Conservation (phyloP, 1,140 invertebrate genomes). For the Diachasmimorpha longicaudata region DNA sequence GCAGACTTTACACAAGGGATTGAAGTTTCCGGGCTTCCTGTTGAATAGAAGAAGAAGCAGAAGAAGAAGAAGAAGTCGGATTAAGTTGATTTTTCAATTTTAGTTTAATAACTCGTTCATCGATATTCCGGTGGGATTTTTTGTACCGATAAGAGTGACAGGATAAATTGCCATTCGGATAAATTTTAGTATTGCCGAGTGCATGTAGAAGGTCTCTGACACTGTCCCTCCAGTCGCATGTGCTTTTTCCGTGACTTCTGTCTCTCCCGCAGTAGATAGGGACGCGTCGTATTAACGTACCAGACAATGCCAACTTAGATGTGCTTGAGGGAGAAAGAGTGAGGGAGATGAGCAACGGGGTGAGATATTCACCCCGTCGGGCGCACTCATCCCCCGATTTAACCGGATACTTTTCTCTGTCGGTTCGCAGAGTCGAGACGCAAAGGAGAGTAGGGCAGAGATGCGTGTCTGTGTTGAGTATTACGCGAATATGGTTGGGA, state of each 20-base stretch:
- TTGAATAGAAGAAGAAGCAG: too few species aligned
- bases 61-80: too few species aligned
- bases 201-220: background rate
- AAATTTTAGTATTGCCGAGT: background rate
- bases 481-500: slow-evolving; percentile 24
- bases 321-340: slow-evolving; percentile 4
- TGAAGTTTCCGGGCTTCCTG: too few species aligned
- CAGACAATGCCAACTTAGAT: background rate
- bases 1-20: too few species aligned
- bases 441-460: slow-evolving; percentile 38
- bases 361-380: background rate
- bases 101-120: too few species aligned
- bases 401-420: background rate
- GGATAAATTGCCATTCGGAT: background rate
- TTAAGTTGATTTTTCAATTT: too few species aligned
- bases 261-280: background rate
- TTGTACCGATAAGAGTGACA: background rate
- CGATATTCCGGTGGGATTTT: background rate
- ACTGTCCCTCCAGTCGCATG: background rate
- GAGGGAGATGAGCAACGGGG: background rate
- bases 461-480: background rate
- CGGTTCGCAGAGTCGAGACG: slow-evolving; percentile 11
- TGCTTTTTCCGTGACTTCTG: background rate
- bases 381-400: background rate
- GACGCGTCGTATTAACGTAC: background rate